phyloP scores from a whole-genome alignment of 2,797 vertebrate genomes.

The Ambastaia sidthimunki region DNA sequence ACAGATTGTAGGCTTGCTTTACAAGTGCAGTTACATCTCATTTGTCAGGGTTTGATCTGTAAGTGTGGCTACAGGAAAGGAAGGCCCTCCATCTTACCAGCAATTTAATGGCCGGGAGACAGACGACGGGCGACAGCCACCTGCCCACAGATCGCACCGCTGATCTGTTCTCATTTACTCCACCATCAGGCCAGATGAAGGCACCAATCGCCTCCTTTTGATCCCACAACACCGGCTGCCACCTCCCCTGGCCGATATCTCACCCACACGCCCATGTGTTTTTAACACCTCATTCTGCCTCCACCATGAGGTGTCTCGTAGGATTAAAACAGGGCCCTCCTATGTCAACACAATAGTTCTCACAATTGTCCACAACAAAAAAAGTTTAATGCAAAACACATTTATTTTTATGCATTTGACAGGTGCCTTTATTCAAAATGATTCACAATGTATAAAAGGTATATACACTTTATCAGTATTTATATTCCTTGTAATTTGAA shows the following conservation, averaged over 20 bases:
- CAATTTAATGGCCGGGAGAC: constrained; percentile 84
- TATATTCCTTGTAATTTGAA: not conserved
- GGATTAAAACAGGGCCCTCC: not conserved
- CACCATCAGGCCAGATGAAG: constrained; percentile 85
- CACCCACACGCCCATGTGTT: constrained; percentile 30
- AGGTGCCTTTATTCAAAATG: not conserved
- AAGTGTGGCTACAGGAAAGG: constrained; percentile 83
- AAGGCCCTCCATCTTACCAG: constrained; percentile 84
- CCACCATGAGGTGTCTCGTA: constrained; percentile 13
- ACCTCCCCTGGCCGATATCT: constrained; percentile 60
- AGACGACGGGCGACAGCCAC: constrained; percentile 81
- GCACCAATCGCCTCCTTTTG: constrained; percentile 82
- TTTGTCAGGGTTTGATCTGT: constrained; percentile 91
- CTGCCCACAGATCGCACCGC: constrained; percentile 84
- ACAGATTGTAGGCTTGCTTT: constrained; percentile 92
- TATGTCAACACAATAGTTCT: not conserved
- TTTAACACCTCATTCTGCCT: constrained; percentile 32
- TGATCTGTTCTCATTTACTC: constrained; percentile 92
- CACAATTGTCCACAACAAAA: not conserved
- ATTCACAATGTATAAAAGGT: not conserved
- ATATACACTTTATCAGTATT: not conserved
- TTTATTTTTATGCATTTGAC: not conserved
- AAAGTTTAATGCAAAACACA: not conserved
- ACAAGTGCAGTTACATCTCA: constrained; percentile 89
- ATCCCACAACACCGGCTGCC: constrained; percentile 71